Conservation (phyloP, 1,140 invertebrate genomes). For the Micrasema longulum region DNA sequence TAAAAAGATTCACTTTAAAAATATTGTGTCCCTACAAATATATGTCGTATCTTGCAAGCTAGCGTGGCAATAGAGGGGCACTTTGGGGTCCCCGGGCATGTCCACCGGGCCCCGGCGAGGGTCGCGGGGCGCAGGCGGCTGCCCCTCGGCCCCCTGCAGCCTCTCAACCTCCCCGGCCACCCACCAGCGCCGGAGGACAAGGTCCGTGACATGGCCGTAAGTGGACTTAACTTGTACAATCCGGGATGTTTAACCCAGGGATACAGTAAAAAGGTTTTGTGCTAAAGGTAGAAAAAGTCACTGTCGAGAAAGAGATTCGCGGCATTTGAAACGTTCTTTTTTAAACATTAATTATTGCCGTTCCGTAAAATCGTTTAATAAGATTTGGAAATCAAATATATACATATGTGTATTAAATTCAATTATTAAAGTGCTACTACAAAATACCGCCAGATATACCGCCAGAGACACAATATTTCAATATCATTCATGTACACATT, state of each 20-base stretch:
- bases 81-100: neutral
- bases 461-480: no score
- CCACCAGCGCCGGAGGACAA: conserved; percentile 61
- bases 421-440: no score
- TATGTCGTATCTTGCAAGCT: neutral
- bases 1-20: no score
- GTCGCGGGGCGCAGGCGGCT: conserved; percentile 7
- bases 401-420: no score
- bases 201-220: conserved; percentile 74
- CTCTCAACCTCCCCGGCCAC: conserved; percentile 36
- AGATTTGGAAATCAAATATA: no score
- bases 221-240: conserved; percentile 54
- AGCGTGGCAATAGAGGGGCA: no score
- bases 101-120: neutral
- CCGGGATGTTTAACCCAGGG: neutral
- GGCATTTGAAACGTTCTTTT: neutral
- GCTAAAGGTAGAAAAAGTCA: neutral
- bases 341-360: no score
- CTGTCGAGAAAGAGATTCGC: neutral
- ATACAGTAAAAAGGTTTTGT: neutral
- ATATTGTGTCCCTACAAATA: no score
- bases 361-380: no score
- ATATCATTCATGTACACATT: no score
- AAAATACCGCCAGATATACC: no score
- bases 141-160: conserved; percentile 58